These are phyloP conservation scores for Axea sp. DNA, from an alignment of 2,888 invertebrate genomes.

Conservation along the genomic window DNA sequence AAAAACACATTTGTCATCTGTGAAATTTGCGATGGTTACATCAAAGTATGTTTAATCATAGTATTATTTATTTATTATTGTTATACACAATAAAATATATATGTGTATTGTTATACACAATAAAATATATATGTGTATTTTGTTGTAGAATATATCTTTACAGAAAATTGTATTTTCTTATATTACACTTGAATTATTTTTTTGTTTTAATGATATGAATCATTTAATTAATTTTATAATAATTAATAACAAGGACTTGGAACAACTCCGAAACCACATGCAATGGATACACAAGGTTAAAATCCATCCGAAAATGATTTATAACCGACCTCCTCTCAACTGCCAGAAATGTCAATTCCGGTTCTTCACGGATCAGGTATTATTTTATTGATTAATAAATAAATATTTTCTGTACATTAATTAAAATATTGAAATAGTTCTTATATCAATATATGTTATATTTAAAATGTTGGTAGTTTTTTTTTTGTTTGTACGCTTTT, in stretches of 20 bases:
- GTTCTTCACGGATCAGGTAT: conserved; percentile 92
- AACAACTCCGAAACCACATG: conserved; percentile 96
- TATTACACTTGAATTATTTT: no score
- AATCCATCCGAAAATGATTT: conserved; percentile 97
- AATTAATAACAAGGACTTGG: no score
- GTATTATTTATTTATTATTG: neutral
- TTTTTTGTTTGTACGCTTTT: no score
- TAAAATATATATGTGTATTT: no score
- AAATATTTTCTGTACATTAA: neutral
- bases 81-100: no score
- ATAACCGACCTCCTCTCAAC: conserved; percentile 95
- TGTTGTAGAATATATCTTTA: no score
- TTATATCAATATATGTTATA: no score
- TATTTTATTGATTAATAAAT: conserved; percentile 1
- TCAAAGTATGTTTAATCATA: conserved; percentile 82
- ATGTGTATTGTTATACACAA: no score
- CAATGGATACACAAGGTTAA: conserved; percentile 99
- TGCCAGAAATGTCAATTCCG: conserved; percentile 98
- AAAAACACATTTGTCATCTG: conserved; percentile 95
- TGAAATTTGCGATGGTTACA: conserved; percentile 98
- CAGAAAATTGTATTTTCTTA: no score
- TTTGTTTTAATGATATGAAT: neutral
- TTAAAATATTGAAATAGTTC: no score
- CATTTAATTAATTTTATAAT: conserved; percentile 10
- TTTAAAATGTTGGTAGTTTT: no score